Conservation (phyloP, 2,113 vertebrate species). For the Albula glossodonta region DNA sequence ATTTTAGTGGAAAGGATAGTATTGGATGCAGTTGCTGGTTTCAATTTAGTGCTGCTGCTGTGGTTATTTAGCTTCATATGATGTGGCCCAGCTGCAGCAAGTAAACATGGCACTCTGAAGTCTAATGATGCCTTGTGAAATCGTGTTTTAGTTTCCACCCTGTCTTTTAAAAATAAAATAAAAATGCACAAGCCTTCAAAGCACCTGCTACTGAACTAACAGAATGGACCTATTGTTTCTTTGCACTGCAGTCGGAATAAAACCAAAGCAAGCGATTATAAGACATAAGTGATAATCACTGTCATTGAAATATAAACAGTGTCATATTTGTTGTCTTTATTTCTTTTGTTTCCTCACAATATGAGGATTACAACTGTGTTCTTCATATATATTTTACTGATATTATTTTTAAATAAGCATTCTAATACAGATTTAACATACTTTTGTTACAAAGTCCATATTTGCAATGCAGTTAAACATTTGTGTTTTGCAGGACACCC, state of each 20-base stretch:
- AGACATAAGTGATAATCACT: not conserved
- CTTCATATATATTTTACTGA: not conserved
- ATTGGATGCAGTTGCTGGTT: not conserved
- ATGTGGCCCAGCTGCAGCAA: not conserved
- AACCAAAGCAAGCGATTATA: not conserved
- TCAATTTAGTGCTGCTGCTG: not conserved
- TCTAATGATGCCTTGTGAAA: not conserved
- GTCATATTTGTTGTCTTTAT: not conserved
- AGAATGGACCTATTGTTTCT: not conserved
- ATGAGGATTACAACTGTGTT: not conserved
- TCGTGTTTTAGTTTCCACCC: not conserved
- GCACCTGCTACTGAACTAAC: not conserved
- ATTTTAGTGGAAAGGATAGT: not conserved
- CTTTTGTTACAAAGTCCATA: not conserved
- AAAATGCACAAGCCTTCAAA: not conserved
- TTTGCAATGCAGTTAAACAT: not conserved
- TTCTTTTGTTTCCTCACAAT: not conserved
- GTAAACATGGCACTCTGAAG: not conserved
- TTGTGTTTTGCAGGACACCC: constrained; percentile 69
- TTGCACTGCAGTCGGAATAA: not conserved
- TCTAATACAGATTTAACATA: not conserved
- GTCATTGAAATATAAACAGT: not conserved
- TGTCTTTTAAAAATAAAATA: not conserved
- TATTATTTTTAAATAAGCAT: not conserved
- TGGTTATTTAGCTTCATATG: not conserved